Percentiles rank a stretch among this genome's conserved stretches.
phyloP scores from a whole-genome alignment of 1,140 invertebrate genomes.

The Bactericera cockerelli region DNA sequence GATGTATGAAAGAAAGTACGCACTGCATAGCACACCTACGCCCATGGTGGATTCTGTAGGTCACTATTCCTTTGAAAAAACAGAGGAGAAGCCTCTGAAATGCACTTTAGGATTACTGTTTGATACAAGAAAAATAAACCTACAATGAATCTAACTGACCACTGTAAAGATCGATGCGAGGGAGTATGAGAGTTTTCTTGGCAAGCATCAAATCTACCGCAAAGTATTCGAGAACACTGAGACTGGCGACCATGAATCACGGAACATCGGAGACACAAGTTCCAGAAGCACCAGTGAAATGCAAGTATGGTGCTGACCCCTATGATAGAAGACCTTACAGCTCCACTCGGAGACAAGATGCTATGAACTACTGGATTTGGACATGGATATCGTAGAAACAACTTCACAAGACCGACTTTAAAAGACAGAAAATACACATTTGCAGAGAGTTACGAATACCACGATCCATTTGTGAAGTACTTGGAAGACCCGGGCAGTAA shows the following conservation, averaged over 20 bases:
- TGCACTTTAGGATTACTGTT: conserved; percentile 3
- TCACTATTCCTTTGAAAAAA: neutral
- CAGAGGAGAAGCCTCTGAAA: neutral
- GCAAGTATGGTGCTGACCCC: neutral
- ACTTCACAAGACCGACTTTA: neutral
- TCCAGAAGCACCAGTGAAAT: neutral
- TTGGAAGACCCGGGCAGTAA: neutral
- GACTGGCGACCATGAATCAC: neutral
- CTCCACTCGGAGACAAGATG: neutral
- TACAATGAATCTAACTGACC: neutral
- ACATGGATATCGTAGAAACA: neutral
- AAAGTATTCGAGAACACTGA: neutral
- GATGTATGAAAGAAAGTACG: neutral
- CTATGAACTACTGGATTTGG: neutral
- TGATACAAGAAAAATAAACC: neutral
- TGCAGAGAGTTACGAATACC: neutral
- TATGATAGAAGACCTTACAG: neutral
- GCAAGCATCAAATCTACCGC: neutral
- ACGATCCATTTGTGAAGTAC: neutral
- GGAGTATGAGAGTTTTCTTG: neutral
- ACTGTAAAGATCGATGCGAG: neutral
- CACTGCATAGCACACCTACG: neutral
- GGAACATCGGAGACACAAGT: neutral
- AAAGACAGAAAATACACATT: conserved; percentile 3
- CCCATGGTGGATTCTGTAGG: neutral